Evolutionary conservation across 2,797 vertebrate species (phyloP).

Genomic region (Myotis daubentonii): DNA sequence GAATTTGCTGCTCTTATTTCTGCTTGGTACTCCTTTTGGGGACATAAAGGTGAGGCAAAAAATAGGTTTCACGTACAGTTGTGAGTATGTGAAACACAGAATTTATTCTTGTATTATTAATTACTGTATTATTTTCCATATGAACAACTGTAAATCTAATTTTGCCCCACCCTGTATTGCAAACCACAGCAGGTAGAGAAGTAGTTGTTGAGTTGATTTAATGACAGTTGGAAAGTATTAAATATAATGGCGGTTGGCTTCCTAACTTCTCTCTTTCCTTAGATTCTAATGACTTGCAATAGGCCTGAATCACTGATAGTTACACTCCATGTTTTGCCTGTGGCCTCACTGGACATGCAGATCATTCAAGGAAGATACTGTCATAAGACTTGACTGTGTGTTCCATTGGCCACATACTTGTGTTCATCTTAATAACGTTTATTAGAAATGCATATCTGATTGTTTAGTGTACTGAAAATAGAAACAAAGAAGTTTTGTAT

Average conservation of each 20-base stretch:
- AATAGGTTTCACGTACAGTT: too few relatives aligned
- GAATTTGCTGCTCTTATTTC: conserved; percentile 1
- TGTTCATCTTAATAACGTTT: conserved; percentile 4
- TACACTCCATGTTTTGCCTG: not conserved
- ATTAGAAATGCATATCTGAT: conserved; percentile 19
- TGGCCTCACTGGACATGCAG: not conserved
- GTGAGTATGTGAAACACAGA: too few relatives aligned
- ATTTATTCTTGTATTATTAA: too few relatives aligned
- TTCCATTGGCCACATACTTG: conserved; percentile 3
- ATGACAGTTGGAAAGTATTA: not conserved
- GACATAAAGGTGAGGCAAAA: too few relatives aligned
- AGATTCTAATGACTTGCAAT: not conserved
- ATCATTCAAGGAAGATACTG: not conserved
- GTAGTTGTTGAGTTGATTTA: not conserved
- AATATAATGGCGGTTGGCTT: not conserved
- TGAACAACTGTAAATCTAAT: too few relatives aligned
- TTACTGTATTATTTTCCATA: too few relatives aligned
- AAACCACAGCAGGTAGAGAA: not conserved
- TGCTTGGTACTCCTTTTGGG: not conserved
- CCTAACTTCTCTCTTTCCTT: not conserved
- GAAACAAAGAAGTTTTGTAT: conserved; percentile 48
- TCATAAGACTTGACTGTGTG: not conserved
- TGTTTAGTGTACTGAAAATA: conserved; percentile 42
- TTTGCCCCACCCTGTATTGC: not conserved
- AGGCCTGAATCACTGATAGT: not conserved